Evolutionary conservation across 2,888 invertebrate species (phyloP).

Genomic region (Exephanes ischioxanthus): DNA sequence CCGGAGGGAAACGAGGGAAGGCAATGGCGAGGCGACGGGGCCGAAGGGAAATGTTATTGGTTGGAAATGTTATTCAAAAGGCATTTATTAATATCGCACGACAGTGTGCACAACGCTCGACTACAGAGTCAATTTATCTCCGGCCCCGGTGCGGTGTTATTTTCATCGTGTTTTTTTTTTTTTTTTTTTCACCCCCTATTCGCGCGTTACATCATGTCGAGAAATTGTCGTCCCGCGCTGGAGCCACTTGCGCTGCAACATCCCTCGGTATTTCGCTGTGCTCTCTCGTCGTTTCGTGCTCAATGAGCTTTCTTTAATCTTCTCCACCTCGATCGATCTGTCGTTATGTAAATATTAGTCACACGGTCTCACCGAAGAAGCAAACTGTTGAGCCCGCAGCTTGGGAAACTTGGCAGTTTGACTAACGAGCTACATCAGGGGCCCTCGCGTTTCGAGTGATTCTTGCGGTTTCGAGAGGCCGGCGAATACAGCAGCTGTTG

Average conservation of each 20-base stretch:
- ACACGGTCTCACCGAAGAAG: not conserved
- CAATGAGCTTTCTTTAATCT: not conserved
- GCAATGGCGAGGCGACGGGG: not conserved
- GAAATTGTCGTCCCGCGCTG: not conserved
- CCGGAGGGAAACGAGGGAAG: not conserved
- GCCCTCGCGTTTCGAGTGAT: not conserved
- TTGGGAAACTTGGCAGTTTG: not conserved
- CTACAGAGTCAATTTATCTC: not conserved
- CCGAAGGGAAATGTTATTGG: not conserved
- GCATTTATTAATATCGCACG: conserved; percentile 4
- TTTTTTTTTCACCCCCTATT: not conserved
- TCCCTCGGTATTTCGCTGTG: not conserved
- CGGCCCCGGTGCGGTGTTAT: not conserved
- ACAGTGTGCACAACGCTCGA: not conserved
- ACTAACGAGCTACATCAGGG: conserved; percentile 6
- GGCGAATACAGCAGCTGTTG: not conserved
- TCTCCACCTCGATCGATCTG: not conserved
- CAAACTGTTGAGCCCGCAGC: conserved; percentile 9
- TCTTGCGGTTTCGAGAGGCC: conserved; percentile 1
- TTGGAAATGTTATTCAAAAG: conserved; percentile 9
- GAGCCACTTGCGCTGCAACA: not conserved
- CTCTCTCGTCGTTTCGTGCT: not conserved
- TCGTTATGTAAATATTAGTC: conserved; percentile 2
- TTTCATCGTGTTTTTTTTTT: not conserved
- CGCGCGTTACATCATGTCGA: not conserved